A percentile compares a stretch with the other conserved stretches of the same genome.
Evolutionary conservation across 2,113 vertebrate genomes (phyloP).

Genomic region (Oreotrochilus melanogaster): DNA sequence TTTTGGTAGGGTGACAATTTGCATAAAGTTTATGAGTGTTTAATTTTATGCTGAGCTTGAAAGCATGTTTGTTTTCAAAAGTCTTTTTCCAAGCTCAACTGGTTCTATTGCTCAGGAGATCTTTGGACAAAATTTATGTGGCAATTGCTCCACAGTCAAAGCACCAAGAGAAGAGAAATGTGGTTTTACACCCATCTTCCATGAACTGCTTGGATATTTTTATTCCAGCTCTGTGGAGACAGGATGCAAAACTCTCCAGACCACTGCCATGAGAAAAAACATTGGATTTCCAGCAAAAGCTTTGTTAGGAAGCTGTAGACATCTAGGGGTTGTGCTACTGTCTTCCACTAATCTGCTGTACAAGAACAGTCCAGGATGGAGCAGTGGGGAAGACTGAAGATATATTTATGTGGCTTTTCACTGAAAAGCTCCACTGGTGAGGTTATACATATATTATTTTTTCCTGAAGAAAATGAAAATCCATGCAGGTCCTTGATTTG

Average conservation of each 20-base stretch:
- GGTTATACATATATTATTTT: not conserved
- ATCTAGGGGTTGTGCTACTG: not conserved
- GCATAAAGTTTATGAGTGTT: not conserved
- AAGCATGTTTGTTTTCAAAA: not conserved
- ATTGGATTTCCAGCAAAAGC: not conserved
- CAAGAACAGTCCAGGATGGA: not conserved
- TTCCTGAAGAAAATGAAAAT: not conserved
- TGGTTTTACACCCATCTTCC: not conserved
- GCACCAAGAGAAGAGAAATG: not conserved
- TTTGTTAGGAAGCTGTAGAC: not conserved
- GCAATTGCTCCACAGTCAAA: not conserved
- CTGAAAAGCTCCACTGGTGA: not conserved
- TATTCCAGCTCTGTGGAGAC: not conserved
- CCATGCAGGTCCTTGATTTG: not conserved
- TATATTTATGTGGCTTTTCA: not conserved
- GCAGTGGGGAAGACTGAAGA: not conserved
- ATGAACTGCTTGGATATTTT: not conserved
- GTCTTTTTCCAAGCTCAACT: not conserved
- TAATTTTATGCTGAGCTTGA: not conserved
- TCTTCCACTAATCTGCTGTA: not conserved
- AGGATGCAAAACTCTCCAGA: not conserved
- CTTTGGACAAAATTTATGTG: not conserved
- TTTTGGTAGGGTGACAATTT: not conserved
- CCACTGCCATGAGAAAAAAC: not conserved
- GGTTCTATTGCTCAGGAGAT: conserved; percentile 19